Conservation (phyloP, 2,113 vertebrate species). For the Chamaea fasciata region DNA sequence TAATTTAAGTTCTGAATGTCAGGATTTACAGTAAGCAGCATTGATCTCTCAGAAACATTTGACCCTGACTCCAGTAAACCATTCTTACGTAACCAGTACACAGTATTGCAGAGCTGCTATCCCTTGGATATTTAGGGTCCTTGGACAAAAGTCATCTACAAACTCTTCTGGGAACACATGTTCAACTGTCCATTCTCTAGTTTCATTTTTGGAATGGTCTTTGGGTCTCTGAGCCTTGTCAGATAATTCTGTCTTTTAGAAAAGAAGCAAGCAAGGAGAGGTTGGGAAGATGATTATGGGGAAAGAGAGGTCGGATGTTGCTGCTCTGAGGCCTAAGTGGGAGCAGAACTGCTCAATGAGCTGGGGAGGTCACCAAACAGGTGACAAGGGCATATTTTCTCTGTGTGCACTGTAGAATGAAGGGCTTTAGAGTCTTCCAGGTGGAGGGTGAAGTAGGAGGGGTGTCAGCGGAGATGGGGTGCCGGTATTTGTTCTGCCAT, state of each 20-base stretch:
- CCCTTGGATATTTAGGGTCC: not conserved
- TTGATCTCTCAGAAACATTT: not conserved
- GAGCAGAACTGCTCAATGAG: not conserved
- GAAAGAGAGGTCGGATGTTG: not conserved
- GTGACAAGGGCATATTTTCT: not conserved
- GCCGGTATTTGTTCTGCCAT: not conserved
- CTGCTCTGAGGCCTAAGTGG: not conserved
- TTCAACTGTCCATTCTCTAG: not conserved
- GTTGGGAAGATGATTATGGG: not conserved
- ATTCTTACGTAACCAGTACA: not conserved
- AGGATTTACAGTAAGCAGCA: not conserved
- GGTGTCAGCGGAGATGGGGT: not conserved
- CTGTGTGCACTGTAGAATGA: not conserved
- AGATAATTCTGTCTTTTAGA: not conserved
- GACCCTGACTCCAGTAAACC: not conserved
- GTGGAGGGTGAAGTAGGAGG: not conserved
- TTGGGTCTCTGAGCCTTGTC: not conserved
- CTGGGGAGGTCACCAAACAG: not conserved
- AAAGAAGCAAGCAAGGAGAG: not conserved
- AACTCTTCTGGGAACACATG: not conserved
- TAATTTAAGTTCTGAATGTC: not conserved
- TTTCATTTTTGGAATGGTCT: not conserved
- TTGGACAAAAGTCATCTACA: not conserved
- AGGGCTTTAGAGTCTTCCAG: not conserved
- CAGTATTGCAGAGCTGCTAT: not conserved